Percentiles rank a stretch among this genome's conserved stretches.
These are phyloP conservation scores for Dugesia japonica DNA, from an alignment of 2,888 invertebrate genomes.

Conservation along the genomic window DNA sequence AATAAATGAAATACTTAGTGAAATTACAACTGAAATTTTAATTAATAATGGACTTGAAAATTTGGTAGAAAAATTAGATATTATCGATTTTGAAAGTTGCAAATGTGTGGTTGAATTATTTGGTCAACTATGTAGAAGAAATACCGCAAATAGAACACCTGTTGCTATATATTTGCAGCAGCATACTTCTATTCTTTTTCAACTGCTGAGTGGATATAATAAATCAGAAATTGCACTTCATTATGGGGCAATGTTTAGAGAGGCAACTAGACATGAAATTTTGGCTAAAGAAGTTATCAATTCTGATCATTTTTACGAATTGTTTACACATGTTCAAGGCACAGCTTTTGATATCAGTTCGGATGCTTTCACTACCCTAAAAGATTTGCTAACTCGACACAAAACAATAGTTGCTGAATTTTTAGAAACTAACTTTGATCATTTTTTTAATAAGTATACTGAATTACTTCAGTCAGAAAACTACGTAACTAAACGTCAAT, in stretches of 20 bases:
- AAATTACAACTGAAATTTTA: slow-evolving; percentile 28
- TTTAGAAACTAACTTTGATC: slow-evolving; percentile 93
- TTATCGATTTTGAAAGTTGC: slow-evolving; percentile 23
- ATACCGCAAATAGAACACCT: background rate
- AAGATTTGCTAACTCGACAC: slow-evolving; percentile 54
- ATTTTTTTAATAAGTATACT: slow-evolving; percentile 90
- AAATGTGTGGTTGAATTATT: slow-evolving; percentile 25
- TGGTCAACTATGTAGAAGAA: slow-evolving; percentile 11
- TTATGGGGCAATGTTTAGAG: slow-evolving; percentile 66
- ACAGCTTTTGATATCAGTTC: slow-evolving; percentile 99
- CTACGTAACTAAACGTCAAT: slow-evolving; percentile 94
- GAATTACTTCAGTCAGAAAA: slow-evolving; percentile 92
- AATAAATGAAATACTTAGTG: slow-evolving; percentile 29
- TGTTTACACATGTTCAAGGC: slow-evolving; percentile 97
- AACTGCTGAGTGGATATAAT: slow-evolving; percentile 25
- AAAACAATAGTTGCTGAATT: slow-evolving; percentile 81
- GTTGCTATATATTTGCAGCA: background rate
- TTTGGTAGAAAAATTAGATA: slow-evolving; percentile 16
- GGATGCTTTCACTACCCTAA: slow-evolving; percentile 99
- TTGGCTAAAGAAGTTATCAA: slow-evolving; percentile 93
- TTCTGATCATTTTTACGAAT: slow-evolving; percentile 94
- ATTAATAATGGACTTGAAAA: background rate
- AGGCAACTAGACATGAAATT: slow-evolving; percentile 92
- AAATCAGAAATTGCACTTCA: slow-evolving; percentile 26
- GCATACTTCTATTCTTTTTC: slow-evolving; percentile 10